These are phyloP conservation scores for Caenorhabditis imperialis DNA, from an alignment of 2,888 invertebrate genomes.

Conservation along the genomic window DNA sequence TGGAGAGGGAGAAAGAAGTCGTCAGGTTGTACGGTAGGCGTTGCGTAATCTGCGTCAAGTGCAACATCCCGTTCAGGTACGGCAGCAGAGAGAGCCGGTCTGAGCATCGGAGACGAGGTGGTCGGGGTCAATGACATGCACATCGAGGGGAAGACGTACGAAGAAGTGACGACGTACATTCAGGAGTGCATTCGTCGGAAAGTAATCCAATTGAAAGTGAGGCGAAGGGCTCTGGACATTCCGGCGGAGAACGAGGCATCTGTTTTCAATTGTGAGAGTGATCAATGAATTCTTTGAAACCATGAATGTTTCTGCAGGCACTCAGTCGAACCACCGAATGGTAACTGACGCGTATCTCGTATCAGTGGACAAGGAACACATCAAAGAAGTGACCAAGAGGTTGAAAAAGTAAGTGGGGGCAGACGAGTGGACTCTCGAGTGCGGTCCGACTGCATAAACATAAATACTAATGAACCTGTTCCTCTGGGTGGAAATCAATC, in stretches of 20 bases:
- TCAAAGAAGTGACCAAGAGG: constrained; percentile 58
- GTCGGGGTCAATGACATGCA: constrained; percentile 95
- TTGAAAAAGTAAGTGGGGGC: constrained; percentile 61
- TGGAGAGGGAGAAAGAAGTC: constrained; percentile 52
- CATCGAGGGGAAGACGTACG: constrained; percentile 90
- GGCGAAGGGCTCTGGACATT: constrained; percentile 82
- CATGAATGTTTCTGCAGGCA: no score
- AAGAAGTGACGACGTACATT: constrained; percentile 93
- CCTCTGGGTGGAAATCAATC: no score
- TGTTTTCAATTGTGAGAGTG: constrained; percentile 45
- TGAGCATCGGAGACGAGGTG: constrained; percentile 97
- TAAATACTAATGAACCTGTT: no score
- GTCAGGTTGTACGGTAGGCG: constrained; percentile 51
- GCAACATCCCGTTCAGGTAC: constrained; percentile 83
- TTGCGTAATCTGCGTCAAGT: no score
- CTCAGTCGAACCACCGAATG: constrained; percentile 37
- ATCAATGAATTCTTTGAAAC: no score
- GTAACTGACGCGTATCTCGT: constrained; percentile 68
- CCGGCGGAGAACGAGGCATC: constrained; percentile 53
- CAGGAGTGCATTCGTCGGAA: constrained; percentile 97
- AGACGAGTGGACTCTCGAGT: constrained; percentile 14
- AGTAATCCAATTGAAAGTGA: constrained; percentile 93
- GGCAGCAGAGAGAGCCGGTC: constrained; percentile 90
- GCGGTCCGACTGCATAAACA: constrained; percentile 15
- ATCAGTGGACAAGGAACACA: constrained; percentile 65